These are phyloP conservation scores for Odontomachus brunneus DNA, from an alignment of 1,140 invertebrate species.

Conservation along the genomic window DNA sequence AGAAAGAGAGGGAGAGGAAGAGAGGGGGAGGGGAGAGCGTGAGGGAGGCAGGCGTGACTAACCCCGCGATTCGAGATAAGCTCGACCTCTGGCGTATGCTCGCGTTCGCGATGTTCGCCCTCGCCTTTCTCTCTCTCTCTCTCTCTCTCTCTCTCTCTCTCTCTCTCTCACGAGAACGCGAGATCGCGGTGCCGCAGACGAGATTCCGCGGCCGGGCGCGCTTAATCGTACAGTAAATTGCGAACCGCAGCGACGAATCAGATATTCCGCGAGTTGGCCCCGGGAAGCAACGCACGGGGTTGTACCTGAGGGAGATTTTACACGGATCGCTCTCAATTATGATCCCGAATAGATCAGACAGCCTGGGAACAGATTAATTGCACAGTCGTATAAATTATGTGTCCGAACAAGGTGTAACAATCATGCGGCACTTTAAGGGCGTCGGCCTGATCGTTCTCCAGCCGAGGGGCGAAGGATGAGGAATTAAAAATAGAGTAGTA, in stretches of 20 bases:
- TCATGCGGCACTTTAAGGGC: background rate
- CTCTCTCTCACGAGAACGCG: background rate
- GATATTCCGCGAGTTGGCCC: slow-evolving; percentile 22
- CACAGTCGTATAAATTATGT: background rate
- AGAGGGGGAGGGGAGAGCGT: background rate
- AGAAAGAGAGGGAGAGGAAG: background rate
- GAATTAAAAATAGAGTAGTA: background rate
- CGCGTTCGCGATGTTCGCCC: slow-evolving; percentile 44
- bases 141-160: slow-evolving; percentile 9
- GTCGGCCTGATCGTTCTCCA: background rate
- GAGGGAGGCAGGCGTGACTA: slow-evolving; percentile 52
- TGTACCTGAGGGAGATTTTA: background rate
- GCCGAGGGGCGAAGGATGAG: too few relatives aligned
- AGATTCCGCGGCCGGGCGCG: slow-evolving; percentile 45
- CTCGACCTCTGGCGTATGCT: slow-evolving; percentile 43
- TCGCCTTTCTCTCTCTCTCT: slow-evolving; percentile 7
- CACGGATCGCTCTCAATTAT: slow-evolving; percentile 3
- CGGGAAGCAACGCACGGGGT: background rate
- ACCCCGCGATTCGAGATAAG: slow-evolving; percentile 60
- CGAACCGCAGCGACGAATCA: slow-evolving; percentile 21
- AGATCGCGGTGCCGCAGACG: slow-evolving; percentile 28
- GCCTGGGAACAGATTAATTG: slow-evolving; percentile 1
- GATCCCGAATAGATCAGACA: background rate
- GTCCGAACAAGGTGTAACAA: background rate
- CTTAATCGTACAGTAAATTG: slow-evolving; percentile 50